Base-by-base conservation (phyloP, 2,888 invertebrate species). In the Stenichneumon culpator region DNA sequence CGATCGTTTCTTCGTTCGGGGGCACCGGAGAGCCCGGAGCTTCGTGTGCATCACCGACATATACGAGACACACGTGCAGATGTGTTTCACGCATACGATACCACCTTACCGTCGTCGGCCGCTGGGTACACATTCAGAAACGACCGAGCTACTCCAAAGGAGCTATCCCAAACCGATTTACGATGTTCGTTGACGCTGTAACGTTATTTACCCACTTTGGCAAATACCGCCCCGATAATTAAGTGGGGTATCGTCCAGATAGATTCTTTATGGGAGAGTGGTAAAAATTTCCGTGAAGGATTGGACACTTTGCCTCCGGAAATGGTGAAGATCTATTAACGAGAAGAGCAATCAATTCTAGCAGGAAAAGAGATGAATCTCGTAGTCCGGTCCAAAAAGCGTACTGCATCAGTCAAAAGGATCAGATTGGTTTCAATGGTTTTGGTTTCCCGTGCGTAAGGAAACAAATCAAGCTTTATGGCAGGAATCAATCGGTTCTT, bases 1-100 rank as follows among this genome's bases (percentile, higher is more conserved):
- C 79, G 79, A 79, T 79, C 79, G 79, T n/a, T 79, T 79, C 72
- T 65, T 79, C 72, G 50, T 50, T 78, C 60, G 63, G 50, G 47
- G 36, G 50, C 36, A 75, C 52, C 19, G 54, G 68, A 44, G 60
- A 44, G 60, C 47, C 52, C 25, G 52, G 14, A 54, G 19, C 19
- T 28, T 32, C 57, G 28, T 69, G 19, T 50, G 28, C 57, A 47
- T 69, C 44, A 9, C 19, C 14, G 0, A 0, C n/a, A 28, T 39
- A 28, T 7, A 6, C 68, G 28, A 78, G 44, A 22, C 47, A 78
- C 54, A 78, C 68, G 44, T 39, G 39, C 11, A 57, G 9, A 16
- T 67, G 57, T 39, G 22, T 39, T 22, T 22, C 73, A n/a, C 22
- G 22, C 57, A 69, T 52, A 52, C 16, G 28, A 63, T 63, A 63